These are phyloP conservation scores for Alosa alosa DNA, from an alignment of 2,113 vertebrate genomes.

Conservation along the genomic window DNA sequence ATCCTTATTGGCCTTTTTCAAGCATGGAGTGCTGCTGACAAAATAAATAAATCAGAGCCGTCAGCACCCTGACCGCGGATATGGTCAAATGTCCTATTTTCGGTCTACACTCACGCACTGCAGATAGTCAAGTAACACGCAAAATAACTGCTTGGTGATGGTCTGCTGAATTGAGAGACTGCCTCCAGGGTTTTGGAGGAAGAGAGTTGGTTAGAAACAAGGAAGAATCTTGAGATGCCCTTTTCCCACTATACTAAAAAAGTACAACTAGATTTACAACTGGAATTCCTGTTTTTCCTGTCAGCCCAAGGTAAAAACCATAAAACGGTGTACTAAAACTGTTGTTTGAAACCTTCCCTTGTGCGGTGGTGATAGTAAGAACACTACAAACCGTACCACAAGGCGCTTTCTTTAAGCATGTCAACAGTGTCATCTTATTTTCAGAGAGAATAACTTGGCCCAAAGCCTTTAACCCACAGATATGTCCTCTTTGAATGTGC, in stretches of 20 bases:
- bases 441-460: neutral
- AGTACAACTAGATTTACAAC: neutral
- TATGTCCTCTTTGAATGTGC: neutral
- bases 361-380: neutral
- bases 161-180: neutral
- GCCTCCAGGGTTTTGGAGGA: neutral
- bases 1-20: neutral
- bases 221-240: neutral
- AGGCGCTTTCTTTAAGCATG: neutral
- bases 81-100: slow-evolving; percentile 1
- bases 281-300: neutral
- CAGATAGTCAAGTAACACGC: neutral
- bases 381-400: neutral
- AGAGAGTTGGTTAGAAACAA: neutral
- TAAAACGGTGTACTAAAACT: neutral
- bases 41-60: neutral
- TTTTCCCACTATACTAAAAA: neutral
- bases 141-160: neutral
- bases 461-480: neutral
- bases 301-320: neutral
- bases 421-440: neutral
- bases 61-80: neutral
- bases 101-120: neutral
- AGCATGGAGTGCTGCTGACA: neutral
- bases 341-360: neutral